Base-by-base conservation (phyloP, 1,140 invertebrate genomes). In the Archegozetes longisetosus region DNA sequence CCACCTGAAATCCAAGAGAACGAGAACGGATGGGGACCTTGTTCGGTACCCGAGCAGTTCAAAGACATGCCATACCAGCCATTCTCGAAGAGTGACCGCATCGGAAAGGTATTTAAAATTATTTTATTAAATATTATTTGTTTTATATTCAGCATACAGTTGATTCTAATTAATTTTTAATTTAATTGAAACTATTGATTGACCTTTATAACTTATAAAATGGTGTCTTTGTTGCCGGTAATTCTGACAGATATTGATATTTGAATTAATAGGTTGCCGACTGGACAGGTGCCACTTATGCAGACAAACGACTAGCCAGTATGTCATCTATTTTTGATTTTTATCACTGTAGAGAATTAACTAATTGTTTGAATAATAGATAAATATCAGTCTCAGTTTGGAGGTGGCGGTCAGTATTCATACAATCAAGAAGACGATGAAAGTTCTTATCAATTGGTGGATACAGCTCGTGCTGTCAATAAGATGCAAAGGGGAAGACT, bases 371-470 rank as follows among this genome's bases (percentile, higher is more conserved):
- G 20, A 57, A 50, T 58, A 50, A 63, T 66, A 94, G 89, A 88
- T 70, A 96, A 96, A 72, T 97, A 97, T 73, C 82, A 84, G 55
- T 95, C 91, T 27, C 88, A 92, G 65, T 96, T 95, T 78, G 92
- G 91, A 28, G 71, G 71, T 56, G 84, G 86, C 62, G 91, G 83
- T 69, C 91, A 94, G 67, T 97, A 97, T 77, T 86, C 93, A 1
- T 98, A 97, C 69, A 94, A 87, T 70, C 93, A 97, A 70, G 92
- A 97, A 68, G 93, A 98, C 71, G 93, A 98, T 74, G 93, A 98
- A 73, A 92, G 85, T 61, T 89, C 87, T n/a, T 98, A 97, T 79
- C 92, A 97, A 70, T 74, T 97, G 72, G 93, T 98, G 64, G 92
- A 96, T 70, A 94, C 91, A 0, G 86, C 90, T 1, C 80, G 88